Evolutionary conservation across 2,797 vertebrate genomes (phyloP).

Genomic region (Loriculus beryllinus): DNA sequence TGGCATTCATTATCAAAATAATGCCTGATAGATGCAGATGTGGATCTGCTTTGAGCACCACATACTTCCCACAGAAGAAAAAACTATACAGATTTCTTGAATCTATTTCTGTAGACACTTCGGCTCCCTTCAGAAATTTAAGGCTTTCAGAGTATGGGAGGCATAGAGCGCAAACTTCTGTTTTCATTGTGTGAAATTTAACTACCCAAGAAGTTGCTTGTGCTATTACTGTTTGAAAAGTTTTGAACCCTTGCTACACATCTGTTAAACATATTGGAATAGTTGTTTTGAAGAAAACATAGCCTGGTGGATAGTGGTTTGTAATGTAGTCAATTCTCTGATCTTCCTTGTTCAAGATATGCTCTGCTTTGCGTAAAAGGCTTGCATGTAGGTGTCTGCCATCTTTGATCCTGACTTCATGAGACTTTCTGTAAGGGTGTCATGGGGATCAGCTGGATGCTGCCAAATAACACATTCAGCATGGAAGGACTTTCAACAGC

Average conservation of each 20-base stretch:
- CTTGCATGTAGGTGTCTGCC: not conserved
- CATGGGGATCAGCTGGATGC: accelerated
- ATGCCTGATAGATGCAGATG: not conserved
- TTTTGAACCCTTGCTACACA: not conserved
- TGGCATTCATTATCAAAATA: not conserved
- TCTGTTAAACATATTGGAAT: not conserved
- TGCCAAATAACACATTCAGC: accelerated
- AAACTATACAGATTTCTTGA: not conserved
- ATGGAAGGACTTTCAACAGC: not conserved
- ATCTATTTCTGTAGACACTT: not conserved
- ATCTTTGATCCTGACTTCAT: not conserved
- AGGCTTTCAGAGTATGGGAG: not conserved
- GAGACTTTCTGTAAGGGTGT: not conserved
- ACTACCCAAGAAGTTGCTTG: not conserved
- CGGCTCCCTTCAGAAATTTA: not conserved
- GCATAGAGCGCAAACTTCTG: not conserved
- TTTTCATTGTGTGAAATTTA: not conserved
- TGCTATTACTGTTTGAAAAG: not conserved
- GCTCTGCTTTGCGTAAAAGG: not conserved
- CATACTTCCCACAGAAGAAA: not conserved
- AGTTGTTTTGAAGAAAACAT: not conserved
- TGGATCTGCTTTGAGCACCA: not conserved
- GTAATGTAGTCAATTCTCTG: not conserved
- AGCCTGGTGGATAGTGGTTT: not conserved
- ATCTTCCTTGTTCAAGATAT: not conserved